A percentile compares a stretch with the other conserved stretches of the same genome.
Evolutionary conservation across 2,888 invertebrate species (phyloP).

Genomic region (Ophion ellenae): DNA sequence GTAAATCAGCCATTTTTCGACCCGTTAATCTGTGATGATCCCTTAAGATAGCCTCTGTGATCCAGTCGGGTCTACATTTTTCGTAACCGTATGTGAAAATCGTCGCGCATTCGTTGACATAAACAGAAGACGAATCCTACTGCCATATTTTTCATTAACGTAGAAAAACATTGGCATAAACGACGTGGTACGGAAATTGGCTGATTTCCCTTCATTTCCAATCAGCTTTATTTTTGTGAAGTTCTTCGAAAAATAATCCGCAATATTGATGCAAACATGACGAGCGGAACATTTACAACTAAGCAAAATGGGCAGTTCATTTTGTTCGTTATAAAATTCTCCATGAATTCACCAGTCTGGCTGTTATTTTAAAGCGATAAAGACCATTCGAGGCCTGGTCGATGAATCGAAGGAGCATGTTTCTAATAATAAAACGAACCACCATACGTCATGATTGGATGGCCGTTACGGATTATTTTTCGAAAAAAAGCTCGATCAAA

Average conservation of each 20-base stretch:
- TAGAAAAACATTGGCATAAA: not conserved
- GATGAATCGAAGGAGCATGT: no score
- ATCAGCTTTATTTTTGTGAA: not conserved
- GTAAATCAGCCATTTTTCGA: no score
- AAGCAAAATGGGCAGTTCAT: not conserved
- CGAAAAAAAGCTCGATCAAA: not conserved
- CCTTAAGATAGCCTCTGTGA: no score
- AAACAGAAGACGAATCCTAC: not conserved
- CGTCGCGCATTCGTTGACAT: not conserved
- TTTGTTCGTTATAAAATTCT: no score
- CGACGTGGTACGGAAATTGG: not conserved
- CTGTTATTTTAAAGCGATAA: no score
- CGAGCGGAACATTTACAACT: no score
- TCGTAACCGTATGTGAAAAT: not conserved
- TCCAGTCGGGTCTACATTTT: not conserved
- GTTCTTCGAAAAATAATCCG: not conserved
- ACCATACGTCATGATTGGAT: no score
- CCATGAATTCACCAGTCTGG: no score
- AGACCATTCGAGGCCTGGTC: no score
- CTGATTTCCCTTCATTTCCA: not conserved
- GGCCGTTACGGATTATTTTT: not conserved
- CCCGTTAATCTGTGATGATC: no score
- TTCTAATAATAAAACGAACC: no score
- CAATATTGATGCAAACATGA: no score
- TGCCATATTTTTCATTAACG: not conserved